phyloP scores from a whole-genome alignment of 2,888 invertebrate species.

The Nymphalis urticae region DNA sequence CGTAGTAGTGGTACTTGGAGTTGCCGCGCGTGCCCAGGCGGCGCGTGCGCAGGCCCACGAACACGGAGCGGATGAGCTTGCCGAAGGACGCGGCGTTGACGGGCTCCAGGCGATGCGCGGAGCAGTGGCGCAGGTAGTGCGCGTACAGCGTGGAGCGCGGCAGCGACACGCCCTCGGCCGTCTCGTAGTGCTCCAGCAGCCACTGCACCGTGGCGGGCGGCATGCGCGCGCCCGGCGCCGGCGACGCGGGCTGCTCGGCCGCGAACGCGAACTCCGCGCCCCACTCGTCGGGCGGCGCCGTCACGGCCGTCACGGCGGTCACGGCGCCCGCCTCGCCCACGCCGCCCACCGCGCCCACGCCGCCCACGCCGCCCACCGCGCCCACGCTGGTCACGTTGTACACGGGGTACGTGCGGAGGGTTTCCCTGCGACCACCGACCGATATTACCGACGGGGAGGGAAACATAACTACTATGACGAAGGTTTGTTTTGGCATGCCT shows the following conservation, averaged over 20 bases:
- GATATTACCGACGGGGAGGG: not conserved
- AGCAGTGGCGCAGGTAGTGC: slow-evolving; percentile 98
- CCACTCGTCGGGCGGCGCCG: slow-evolving; percentile 38
- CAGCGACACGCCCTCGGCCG: slow-evolving; percentile 94
- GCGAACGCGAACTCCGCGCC: slow-evolving; percentile 74
- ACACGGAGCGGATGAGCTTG: slow-evolving; percentile 98
- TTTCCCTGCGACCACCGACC: slow-evolving; percentile 76
- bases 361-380: slow-evolving; percentile 41
- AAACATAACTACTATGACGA: too few species aligned
- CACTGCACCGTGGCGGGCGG: slow-evolving; percentile 94
- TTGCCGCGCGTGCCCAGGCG: slow-evolving; percentile 98
- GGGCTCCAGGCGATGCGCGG: slow-evolving; percentile 95
- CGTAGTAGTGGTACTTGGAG: slow-evolving; percentile 99
- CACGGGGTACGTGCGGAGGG: slow-evolving; percentile 86
- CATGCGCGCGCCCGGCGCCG: slow-evolving; percentile 66
- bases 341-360: slow-evolving; percentile 49
- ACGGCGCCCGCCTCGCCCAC: slow-evolving; percentile 61
- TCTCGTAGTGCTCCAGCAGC: slow-evolving; percentile 99
- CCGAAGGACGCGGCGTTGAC: slow-evolving; percentile 99
- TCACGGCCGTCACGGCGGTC: slow-evolving; percentile 65
- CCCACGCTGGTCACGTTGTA: slow-evolving; percentile 72
- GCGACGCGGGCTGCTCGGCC: slow-evolving; percentile 66
- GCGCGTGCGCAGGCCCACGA: slow-evolving; percentile 96
- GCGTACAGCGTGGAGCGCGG: slow-evolving; percentile 98
- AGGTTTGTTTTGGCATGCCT: too few species aligned